Conservation (phyloP, 2,797 vertebrate species). For the Carduelis carduelis region DNA sequence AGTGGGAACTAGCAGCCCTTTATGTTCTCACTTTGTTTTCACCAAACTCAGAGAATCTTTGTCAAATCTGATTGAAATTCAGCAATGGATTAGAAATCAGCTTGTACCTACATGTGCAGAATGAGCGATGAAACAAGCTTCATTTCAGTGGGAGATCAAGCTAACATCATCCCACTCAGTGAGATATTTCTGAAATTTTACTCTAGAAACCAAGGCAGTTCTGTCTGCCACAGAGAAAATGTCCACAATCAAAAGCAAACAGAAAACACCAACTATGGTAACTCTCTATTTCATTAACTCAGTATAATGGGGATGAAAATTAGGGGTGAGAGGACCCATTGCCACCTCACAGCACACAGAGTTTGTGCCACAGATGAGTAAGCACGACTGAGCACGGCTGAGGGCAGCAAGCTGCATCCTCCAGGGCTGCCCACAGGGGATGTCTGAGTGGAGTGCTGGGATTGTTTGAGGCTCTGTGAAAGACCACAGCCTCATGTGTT, state of each 20-base stretch:
- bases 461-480: background rate
- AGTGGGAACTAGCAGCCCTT: background rate
- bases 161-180: background rate
- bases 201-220: background rate
- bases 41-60: background rate
- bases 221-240: background rate
- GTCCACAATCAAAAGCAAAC: background rate
- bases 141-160: background rate
- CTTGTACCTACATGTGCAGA: background rate
- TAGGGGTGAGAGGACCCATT: background rate
- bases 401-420: background rate
- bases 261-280: background rate
- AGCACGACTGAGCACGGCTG: accelerated
- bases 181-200: background rate
- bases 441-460: background rate
- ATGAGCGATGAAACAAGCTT: background rate
- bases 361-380: accelerated
- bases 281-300: background rate
- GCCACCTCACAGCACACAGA: background rate
- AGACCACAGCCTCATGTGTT: background rate
- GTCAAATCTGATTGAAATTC: background rate
- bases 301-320: background rate
- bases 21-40: background rate
- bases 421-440: accelerated
- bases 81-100: background rate